Evolutionary conservation across 2,888 invertebrate genomes (phyloP).

Genomic region (Melieria picta): DNA sequence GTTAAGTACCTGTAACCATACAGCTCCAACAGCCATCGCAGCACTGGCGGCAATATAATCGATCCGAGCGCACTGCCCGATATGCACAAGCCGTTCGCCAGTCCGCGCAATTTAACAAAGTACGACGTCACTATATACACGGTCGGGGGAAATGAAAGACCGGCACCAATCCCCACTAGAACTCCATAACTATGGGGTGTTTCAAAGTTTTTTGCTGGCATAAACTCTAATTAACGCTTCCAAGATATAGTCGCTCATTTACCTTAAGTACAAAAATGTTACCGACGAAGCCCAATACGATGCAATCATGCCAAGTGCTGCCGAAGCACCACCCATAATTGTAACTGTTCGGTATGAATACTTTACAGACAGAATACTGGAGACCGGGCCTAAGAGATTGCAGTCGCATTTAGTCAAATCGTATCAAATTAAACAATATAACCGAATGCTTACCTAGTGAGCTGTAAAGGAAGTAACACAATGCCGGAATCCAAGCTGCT

Average conservation of each 20-base stretch:
- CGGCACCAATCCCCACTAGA: slow-evolving; percentile 84
- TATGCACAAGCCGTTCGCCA: slow-evolving; percentile 89
- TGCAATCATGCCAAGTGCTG: slow-evolving; percentile 84
- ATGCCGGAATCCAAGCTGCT: slow-evolving; percentile 85
- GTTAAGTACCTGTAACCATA: slow-evolving; percentile 75
- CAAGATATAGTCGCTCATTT: slow-evolving; percentile 49
- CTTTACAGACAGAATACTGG: slow-evolving; percentile 84
- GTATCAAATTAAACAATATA: background rate
- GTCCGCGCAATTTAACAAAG: slow-evolving; percentile 80
- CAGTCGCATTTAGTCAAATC: background rate
- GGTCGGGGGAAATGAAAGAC: slow-evolving; percentile 87
- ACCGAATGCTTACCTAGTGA: slow-evolving; percentile 75
- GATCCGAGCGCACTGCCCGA: slow-evolving; percentile 89
- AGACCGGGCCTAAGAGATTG: slow-evolving; percentile 77
- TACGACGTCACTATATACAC: slow-evolving; percentile 91
- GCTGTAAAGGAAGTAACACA: slow-evolving; percentile 89
- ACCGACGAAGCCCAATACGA: slow-evolving; percentile 86
- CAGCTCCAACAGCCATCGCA: slow-evolving; percentile 75
- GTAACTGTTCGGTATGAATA: slow-evolving; percentile 88
- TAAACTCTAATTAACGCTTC: slow-evolving; percentile 30
- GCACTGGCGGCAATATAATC: slow-evolving; percentile 83
- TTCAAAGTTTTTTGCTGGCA: background rate
- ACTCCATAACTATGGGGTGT: slow-evolving; percentile 75
- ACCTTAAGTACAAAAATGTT: slow-evolving; percentile 82
- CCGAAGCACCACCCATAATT: slow-evolving; percentile 82